Conservation (phyloP, 1,140 invertebrate species). For the Pseudomyrmex flavicornis region DNA sequence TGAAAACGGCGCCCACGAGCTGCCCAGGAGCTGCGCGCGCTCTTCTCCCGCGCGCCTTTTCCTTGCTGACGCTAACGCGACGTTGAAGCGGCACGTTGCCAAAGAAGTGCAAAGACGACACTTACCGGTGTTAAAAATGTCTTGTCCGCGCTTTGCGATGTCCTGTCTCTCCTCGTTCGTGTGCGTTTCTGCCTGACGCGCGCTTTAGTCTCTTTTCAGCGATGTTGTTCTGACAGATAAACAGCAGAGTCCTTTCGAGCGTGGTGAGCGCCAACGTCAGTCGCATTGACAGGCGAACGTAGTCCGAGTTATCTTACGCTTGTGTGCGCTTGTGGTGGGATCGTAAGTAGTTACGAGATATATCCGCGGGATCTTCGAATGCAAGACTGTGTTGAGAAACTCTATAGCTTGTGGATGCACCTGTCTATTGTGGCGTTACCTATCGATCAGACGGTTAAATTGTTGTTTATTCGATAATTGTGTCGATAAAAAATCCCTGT, state of each 20-base stretch:
- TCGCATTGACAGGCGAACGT: constrained; percentile 9
- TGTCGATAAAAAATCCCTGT: too few species aligned
- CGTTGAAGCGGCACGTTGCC: background rate
- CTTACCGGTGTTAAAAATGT: constrained; percentile 5
- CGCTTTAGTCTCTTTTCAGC: background rate
- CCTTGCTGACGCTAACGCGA: background rate
- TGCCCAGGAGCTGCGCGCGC: background rate
- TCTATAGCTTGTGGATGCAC: too few species aligned
- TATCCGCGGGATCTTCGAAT: too few species aligned
- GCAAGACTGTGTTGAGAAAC: too few species aligned
- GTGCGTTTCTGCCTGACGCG: background rate
- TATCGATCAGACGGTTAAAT: too few species aligned
- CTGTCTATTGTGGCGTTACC: too few species aligned
- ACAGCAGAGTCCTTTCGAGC: constrained; percentile 12
- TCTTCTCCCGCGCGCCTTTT: constrained; percentile 15
- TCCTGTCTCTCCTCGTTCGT: background rate
- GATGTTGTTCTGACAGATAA: constrained; percentile 22
- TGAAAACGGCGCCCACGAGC: background rate
- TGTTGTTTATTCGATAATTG: too few species aligned
- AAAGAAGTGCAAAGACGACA: background rate
- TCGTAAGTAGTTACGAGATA: too few species aligned
- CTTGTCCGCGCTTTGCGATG: background rate
- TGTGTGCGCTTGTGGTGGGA: too few species aligned
- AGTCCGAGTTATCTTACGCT: too few species aligned
- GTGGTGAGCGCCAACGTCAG: constrained; percentile 1